Evolutionary conservation across 2,113 vertebrate genomes (phyloP).

Genomic region (Ranitomeya variabilis): DNA sequence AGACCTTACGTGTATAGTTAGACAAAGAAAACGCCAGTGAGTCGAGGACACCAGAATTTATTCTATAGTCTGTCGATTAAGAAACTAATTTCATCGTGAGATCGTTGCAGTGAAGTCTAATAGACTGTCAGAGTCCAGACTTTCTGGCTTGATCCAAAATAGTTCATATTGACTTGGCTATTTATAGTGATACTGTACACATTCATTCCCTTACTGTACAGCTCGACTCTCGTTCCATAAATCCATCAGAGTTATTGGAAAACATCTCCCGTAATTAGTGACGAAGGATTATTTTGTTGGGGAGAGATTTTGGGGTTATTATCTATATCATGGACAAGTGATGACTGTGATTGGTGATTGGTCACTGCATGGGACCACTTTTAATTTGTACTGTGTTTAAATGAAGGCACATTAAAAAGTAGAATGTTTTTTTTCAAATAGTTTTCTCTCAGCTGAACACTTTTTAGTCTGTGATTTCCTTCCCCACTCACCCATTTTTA

Average conservation of each 20-base stretch:
- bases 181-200: conserved; percentile 6
- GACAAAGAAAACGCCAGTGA: not conserved
- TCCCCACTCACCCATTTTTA: too few species aligned
- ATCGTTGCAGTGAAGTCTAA: not conserved
- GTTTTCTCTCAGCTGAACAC: too few species aligned
- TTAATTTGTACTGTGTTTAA: not conserved
- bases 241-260: not conserved
- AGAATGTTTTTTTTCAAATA: too few species aligned
- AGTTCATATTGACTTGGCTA: conserved; percentile 20
- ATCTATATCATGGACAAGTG: not conserved
- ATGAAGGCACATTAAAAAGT: not conserved
- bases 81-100: not conserved
- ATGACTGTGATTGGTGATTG: not conserved
- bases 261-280: not conserved
- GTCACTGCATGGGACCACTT: not conserved
- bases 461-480: too few species aligned
- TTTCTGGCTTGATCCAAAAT: not conserved
- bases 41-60: not conserved
- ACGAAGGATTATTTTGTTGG: not conserved
- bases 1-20: not conserved
- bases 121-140: conserved; percentile 5
- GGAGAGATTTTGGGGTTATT: not conserved
- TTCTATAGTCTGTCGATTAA: conserved; percentile 12
- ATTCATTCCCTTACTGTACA: not conserved
- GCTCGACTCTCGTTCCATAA: not conserved